Conservation (phyloP, 2,113 vertebrate genomes). For the Nanorana parkeri region DNA sequence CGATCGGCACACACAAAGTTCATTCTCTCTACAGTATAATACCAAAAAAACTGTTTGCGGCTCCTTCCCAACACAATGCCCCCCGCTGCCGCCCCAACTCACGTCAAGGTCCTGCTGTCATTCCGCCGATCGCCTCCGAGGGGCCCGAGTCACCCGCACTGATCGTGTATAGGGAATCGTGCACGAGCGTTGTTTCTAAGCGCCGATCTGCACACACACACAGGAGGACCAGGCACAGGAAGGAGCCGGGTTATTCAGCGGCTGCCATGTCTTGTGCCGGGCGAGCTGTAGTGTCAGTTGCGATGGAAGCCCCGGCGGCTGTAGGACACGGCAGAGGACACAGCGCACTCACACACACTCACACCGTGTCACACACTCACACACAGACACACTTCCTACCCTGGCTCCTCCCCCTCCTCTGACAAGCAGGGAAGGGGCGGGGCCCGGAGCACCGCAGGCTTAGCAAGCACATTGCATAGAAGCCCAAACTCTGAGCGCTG, state of each 20-base stretch:
- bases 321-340: slow-evolving; percentile 53
- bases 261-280: neutral
- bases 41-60: neutral
- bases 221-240: no score
- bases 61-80: neutral
- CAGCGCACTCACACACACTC: slow-evolving; percentile 24
- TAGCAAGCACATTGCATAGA: neutral
- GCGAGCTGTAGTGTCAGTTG: neutral
- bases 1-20: neutral
- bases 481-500: no score
- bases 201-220: no score
- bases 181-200: neutral
- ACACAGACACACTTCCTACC: slow-evolving; percentile 36
- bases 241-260: no score
- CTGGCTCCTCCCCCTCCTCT: neutral
- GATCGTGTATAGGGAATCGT: neutral
- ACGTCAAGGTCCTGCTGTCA: slow-evolving; percentile 36
- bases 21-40: neutral
- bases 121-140: neutral
- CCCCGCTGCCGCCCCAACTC: neutral
- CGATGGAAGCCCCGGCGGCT: neutral
- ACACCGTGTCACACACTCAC: slow-evolving; percentile 38
- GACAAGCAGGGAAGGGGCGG: slow-evolving; percentile 35
- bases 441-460: neutral
- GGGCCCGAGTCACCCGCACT: neutral